These are phyloP conservation scores for Diachasmimorpha longicaudata DNA, from an alignment of 1,140 invertebrate genomes.

Conservation along the genomic window DNA sequence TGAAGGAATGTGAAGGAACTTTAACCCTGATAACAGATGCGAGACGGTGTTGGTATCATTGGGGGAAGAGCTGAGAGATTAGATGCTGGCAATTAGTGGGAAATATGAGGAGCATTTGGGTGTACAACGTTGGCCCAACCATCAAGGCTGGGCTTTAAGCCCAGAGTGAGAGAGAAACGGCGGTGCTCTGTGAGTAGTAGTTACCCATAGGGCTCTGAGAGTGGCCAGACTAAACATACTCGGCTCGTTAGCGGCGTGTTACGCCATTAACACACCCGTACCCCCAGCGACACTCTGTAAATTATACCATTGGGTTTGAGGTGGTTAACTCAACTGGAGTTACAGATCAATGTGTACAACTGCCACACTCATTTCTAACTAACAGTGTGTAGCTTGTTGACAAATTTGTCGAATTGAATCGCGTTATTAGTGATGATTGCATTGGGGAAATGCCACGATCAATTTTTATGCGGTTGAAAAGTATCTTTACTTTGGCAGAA, in stretches of 20 bases:
- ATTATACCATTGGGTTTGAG: conserved; percentile 27
- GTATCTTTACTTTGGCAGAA: too few relatives aligned
- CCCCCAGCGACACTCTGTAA: conserved; percentile 35
- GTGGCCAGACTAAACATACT: conserved; percentile 32
- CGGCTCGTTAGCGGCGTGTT: conserved; percentile 38
- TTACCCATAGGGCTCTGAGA: not conserved
- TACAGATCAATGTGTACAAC: conserved; percentile 12
- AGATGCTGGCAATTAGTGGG: conserved; percentile 38
- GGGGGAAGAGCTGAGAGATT: conserved; percentile 28
- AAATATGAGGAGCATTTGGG: conserved; percentile 20
- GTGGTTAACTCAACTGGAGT: conserved; percentile 15
- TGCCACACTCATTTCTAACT: conserved; percentile 3
- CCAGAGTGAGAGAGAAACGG: not conserved
- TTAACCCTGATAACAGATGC: conserved; percentile 37
- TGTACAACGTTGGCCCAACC: conserved; percentile 1
- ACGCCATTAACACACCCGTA: conserved; percentile 37
- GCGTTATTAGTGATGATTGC: not conserved
- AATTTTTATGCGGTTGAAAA: not conserved
- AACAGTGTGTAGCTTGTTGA: conserved; percentile 21
- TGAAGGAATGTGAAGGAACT: conserved; percentile 3
- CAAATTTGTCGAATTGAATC: conserved; percentile 31
- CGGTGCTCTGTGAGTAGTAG: not conserved
- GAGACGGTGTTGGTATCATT: conserved; percentile 18
- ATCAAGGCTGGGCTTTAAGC: not conserved
- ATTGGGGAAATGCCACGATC: not conserved